Percentiles rank a stretch among this genome's conserved stretches.
phyloP scores from a whole-genome alignment of 2,888 invertebrate species.

The Vesta saturnalis region DNA sequence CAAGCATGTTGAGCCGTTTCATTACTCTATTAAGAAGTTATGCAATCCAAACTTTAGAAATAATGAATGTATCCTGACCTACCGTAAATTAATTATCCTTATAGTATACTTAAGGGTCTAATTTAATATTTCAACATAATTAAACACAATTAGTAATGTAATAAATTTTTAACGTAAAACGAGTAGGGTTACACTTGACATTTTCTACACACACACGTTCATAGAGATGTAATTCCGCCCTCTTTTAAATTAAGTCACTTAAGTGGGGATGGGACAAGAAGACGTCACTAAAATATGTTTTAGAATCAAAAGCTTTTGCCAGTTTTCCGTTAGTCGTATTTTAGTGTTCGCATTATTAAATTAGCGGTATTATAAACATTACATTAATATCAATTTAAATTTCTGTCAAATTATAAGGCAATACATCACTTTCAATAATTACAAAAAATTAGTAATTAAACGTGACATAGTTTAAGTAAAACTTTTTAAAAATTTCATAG shows the following conservation, averaged over 20 bases:
- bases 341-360: slow-evolving; percentile 55
- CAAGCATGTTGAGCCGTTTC: too few relatives aligned
- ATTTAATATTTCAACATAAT: slow-evolving; percentile 53
- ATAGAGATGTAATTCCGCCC: slow-evolving; percentile 53
- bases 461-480: background rate
- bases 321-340: slow-evolving; percentile 54
- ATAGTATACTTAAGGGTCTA: slow-evolving; percentile 24
- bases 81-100: background rate
- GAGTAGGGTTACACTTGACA: slow-evolving; percentile 48
- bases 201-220: slow-evolving; percentile 23
- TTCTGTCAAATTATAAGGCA: slow-evolving; percentile 47
- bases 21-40: too few relatives aligned
- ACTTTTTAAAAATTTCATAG: background rate
- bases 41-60: too few relatives aligned
- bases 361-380: slow-evolving; percentile 56
- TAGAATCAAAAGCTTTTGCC: slow-evolving; percentile 54
- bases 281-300: slow-evolving; percentile 53
- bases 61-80: too few relatives aligned
- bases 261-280: slow-evolving; percentile 48
- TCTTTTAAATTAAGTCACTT: slow-evolving; percentile 55
- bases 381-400: slow-evolving; percentile 59
- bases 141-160: slow-evolving; percentile 55
- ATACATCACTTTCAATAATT: slow-evolving; percentile 34
- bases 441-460: slow-evolving; percentile 12
- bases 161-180: slow-evolving; percentile 48